Conservation (phyloP, 2,797 vertebrate genomes). For the Manis javanica region DNA sequence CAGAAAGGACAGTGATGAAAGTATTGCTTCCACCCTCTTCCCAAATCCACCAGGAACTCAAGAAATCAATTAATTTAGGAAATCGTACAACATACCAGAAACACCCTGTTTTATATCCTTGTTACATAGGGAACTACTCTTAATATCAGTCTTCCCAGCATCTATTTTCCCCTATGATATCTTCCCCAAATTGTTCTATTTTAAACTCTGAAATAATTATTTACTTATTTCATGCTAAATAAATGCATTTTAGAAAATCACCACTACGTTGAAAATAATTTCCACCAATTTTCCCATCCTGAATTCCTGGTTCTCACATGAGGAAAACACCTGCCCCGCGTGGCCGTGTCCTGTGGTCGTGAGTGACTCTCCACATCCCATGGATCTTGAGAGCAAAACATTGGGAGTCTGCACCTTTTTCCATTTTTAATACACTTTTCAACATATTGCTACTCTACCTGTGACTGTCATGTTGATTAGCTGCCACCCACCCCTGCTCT, state of each 20-base stretch:
- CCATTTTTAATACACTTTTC: not conserved
- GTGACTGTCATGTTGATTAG: not conserved
- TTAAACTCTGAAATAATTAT: not conserved
- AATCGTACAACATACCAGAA: not conserved
- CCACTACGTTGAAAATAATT: not conserved
- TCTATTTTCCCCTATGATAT: not conserved
- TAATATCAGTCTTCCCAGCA: not conserved
- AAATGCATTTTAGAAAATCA: not conserved
- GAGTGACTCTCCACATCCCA: not conserved
- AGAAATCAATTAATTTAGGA: slow-evolving; percentile 19
- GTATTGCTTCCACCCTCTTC: not conserved
- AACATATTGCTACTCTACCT: not conserved
- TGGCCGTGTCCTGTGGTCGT: not conserved
- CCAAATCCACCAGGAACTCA: not conserved
- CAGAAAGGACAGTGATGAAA: not conserved
- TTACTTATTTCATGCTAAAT: not conserved
- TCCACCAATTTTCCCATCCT: not conserved
- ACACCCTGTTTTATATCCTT: not conserved
- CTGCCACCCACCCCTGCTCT: not conserved
- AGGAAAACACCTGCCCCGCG: not conserved
- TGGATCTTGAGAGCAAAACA: not conserved
- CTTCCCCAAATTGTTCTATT: not conserved
- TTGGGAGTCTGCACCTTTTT: not conserved
- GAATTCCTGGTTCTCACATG: not conserved
- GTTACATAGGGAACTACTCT: not conserved